phyloP scores from a whole-genome alignment of 2,888 invertebrate genomes.

The Gymnocheta viridis region DNA sequence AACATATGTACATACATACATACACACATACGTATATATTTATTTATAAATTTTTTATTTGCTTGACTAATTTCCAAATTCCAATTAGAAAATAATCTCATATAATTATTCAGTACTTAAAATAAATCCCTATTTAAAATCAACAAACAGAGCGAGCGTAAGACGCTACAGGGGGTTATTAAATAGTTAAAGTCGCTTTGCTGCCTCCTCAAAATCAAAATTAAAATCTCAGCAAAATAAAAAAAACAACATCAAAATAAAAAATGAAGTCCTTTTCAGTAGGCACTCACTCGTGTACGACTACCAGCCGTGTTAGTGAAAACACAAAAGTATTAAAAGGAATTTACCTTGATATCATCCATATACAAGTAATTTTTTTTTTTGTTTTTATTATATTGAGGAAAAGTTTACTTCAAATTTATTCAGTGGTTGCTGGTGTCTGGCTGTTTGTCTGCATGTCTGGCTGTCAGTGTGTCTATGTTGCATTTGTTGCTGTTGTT shows the following conservation, averaged over 20 bases:
- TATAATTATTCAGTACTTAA: constrained; percentile 41
- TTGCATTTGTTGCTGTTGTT: not conserved
- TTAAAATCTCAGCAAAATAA: constrained; percentile 21
- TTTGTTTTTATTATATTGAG: not conserved
- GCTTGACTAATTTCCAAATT: constrained; percentile 42
- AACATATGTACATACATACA: not conserved
- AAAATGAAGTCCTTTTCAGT: constrained; percentile 32
- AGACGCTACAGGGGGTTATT: constrained; percentile 67
- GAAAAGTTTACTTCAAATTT: constrained; percentile 4
- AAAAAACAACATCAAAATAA: constrained; percentile 1
- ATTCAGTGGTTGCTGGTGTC: constrained; percentile 43
- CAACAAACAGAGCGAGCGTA: constrained; percentile 49
- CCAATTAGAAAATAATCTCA: constrained; percentile 56
- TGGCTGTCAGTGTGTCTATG: not conserved
- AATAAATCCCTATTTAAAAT: constrained; percentile 47
- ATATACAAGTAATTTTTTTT: not conserved
- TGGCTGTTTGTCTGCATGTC: not conserved
- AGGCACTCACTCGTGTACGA: too few species aligned
- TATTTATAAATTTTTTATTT: constrained; percentile 10
- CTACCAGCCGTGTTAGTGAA: constrained; percentile 15
- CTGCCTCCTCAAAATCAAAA: constrained; percentile 46
- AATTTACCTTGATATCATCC: constrained; percentile 60
- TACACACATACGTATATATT: not conserved
- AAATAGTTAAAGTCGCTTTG: constrained; percentile 62
- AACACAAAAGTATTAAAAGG: constrained; percentile 10